phyloP scores from a whole-genome alignment of 53 echinoderm and acorn worm genomes.

The Astropecten irregularis region DNA sequence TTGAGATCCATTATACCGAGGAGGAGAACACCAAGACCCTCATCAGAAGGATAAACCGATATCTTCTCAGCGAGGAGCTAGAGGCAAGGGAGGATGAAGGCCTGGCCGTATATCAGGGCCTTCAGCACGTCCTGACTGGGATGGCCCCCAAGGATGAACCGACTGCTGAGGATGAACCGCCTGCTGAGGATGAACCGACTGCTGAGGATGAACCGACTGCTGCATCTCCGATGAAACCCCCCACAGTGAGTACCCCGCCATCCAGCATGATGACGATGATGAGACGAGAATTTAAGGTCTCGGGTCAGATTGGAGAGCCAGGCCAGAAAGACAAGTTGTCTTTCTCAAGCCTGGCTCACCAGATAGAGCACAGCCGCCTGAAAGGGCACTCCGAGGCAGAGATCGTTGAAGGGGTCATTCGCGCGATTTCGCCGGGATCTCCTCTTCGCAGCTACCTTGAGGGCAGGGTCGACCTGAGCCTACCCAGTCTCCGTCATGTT shows the following conservation, averaged over 20 bases:
- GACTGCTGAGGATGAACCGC: not conserved
- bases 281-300: slow-evolving; percentile 12
- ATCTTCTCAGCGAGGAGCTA: not conserved
- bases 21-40: not conserved
- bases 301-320: slow-evolving; percentile 18
- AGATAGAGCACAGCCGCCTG: not conserved
- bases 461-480: slow-evolving; percentile 4
- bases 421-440: not conserved
- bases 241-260: no score
- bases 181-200: not conserved
- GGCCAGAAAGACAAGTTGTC: slow-evolving; percentile 12
- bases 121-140: not conserved
- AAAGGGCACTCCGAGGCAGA: not conserved
- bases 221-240: no score
- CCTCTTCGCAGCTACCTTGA: not conserved
- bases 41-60: not conserved
- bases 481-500: slow-evolving; percentile 47
- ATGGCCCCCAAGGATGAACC: not conserved
- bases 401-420: slow-evolving; percentile 4
- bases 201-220: no score
- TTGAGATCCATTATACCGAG: not conserved
- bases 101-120: not conserved
- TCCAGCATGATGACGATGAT: no score
- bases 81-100: not conserved
- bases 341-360: not conserved